A percentile compares a stretch with the other conserved stretches of the same genome.
Conservation (phyloP, 2,797 vertebrate genomes). For the Cheirogaleus major region DNA sequence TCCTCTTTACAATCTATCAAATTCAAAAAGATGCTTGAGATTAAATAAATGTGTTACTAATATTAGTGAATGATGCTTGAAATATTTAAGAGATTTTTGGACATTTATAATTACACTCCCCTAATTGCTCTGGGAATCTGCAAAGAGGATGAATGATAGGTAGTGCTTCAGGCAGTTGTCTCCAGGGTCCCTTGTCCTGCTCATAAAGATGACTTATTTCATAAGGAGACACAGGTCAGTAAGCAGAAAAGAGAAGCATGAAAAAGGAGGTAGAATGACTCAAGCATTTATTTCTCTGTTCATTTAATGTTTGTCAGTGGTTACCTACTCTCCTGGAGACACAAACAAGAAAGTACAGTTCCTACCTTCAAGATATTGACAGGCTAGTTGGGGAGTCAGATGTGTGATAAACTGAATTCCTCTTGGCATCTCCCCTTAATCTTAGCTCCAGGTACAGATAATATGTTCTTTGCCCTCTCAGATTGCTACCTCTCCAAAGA, state of each 20-base stretch:
- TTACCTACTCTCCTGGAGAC: not conserved
- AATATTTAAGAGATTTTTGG: conserved; percentile 3
- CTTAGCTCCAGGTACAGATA: not conserved
- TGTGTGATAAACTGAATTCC: not conserved
- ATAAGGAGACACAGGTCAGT: not conserved
- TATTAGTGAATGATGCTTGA: conserved; percentile 39
- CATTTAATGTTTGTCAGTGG: not conserved
- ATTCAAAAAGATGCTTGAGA: not conserved
- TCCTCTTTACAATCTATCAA: not conserved
- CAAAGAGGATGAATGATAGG: not conserved
- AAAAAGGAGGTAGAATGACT: not conserved
- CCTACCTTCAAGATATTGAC: not conserved
- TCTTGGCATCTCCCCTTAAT: not conserved
- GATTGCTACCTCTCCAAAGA: not conserved
- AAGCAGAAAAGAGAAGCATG: not conserved
- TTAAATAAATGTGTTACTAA: conserved; percentile 13
- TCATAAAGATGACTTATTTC: not conserved
- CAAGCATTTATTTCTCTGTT: not conserved
- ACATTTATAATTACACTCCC: not conserved
- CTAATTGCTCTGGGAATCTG: not conserved
- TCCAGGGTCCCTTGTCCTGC: not conserved
- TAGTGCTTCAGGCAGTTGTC: not conserved
- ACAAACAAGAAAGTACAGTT: not conserved
- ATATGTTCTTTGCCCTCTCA: not conserved
- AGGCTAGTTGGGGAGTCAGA: not conserved